Evolutionary conservation across 2,797 vertebrate genomes (phyloP).

Genomic region (Lacerta agilis): DNA sequence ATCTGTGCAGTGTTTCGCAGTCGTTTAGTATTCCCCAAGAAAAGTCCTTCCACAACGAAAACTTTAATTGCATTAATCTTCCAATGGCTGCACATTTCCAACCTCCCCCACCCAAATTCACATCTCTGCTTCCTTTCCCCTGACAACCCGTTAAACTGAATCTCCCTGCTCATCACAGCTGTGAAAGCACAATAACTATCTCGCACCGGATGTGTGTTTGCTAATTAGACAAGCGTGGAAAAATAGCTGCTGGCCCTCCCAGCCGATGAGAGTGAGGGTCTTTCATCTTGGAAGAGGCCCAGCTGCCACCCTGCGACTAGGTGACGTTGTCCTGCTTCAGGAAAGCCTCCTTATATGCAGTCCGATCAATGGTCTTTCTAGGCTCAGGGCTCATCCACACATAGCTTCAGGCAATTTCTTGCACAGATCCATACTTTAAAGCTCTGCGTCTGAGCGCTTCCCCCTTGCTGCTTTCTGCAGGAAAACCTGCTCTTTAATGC

Average conservation of each 20-base stretch:
- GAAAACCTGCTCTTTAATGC: too few relatives aligned
- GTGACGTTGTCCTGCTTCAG: background rate
- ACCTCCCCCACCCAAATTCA: slow-evolving; percentile 41
- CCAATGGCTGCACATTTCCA: slow-evolving; percentile 30
- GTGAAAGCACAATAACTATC: background rate
- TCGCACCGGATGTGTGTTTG: background rate
- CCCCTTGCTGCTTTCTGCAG: too few relatives aligned
- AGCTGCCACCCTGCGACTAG: background rate
- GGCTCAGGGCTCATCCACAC: too few relatives aligned
- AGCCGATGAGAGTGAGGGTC: background rate
- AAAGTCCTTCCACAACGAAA: slow-evolving; percentile 26
- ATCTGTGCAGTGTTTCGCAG: fast-evolving
- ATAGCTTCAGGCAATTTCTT: too few relatives aligned
- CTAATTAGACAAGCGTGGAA: background rate
- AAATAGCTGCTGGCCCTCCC: background rate
- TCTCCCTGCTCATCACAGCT: background rate
- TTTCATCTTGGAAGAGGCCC: background rate
- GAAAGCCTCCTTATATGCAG: too few relatives aligned
- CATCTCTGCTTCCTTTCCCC: background rate
- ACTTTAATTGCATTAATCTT: slow-evolving; percentile 55
- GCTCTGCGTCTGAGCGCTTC: too few relatives aligned
- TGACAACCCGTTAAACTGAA: background rate
- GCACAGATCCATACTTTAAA: too few relatives aligned
- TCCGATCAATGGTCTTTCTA: too few relatives aligned
- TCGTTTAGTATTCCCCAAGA: slow-evolving; percentile 27